These are phyloP conservation scores for Mionectes macconnelli DNA, from an alignment of 2,113 vertebrate species.

Conservation along the genomic window DNA sequence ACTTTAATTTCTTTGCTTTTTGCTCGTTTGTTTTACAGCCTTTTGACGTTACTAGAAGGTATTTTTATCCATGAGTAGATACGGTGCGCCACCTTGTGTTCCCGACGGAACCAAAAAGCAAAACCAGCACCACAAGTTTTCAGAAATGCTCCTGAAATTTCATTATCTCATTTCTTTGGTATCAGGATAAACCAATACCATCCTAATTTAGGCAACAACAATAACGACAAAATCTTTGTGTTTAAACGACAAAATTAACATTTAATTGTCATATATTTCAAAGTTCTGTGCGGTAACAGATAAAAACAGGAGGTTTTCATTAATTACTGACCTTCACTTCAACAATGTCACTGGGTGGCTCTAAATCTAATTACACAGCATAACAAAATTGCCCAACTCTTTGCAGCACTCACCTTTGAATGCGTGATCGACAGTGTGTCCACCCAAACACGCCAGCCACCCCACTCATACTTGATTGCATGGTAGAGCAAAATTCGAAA, in stretches of 20 bases:
- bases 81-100: constrained; percentile 75
- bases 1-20: constrained; percentile 19
- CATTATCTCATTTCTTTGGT: background rate
- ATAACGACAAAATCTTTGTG: background rate
- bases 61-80: constrained; percentile 34
- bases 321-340: background rate
- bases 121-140: background rate
- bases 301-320: background rate
- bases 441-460: constrained; percentile 99
- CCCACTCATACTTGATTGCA: constrained; percentile 97
- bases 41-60: background rate
- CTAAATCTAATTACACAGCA: background rate
- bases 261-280: background rate
- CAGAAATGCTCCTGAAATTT: background rate
- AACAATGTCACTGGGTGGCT: background rate
- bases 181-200: background rate
- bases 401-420: constrained; percentile 86
- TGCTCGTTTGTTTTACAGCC: background rate
- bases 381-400: background rate
- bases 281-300: background rate
- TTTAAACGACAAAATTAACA: background rate
- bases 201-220: background rate
- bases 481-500: constrained; percentile 98
- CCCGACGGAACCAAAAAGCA: background rate
- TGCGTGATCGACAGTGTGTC: constrained; percentile 98